Evolutionary conservation across 2,888 invertebrate genomes (phyloP).

Genomic region (Polyommatus iphigenia): DNA sequence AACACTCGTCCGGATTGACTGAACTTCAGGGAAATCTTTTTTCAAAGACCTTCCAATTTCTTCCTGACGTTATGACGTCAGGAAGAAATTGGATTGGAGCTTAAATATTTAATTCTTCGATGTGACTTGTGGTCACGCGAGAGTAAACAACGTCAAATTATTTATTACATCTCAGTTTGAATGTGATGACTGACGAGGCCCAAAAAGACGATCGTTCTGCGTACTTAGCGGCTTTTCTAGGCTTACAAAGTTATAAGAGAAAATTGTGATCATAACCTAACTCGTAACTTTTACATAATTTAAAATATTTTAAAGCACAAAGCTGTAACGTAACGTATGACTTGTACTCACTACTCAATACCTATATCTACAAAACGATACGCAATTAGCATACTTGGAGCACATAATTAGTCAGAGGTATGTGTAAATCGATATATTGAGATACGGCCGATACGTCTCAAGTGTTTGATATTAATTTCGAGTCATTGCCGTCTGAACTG

Average conservation of each 20-base stretch:
- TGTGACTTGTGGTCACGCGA: neutral
- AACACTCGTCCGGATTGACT: slow-evolving; percentile 26
- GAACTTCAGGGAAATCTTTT: slow-evolving; percentile 2
- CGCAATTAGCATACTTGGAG: slow-evolving; percentile 14
- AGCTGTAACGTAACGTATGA: neutral
- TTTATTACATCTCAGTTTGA: neutral
- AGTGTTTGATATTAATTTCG: slow-evolving; percentile 64
- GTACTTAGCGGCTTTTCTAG: too few relatives aligned
- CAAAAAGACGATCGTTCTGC: too few relatives aligned
- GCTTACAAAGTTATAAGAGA: too few relatives aligned
- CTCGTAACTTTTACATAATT: too few relatives aligned
- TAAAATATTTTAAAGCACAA: too few relatives aligned
- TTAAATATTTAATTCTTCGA: neutral
- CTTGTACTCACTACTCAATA: neutral
- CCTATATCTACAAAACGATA: neutral
- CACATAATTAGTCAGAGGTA: slow-evolving; percentile 31
- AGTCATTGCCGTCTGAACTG: slow-evolving; percentile 53
- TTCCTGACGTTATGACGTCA: neutral
- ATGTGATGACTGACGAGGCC: too few relatives aligned
- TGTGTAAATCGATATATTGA: slow-evolving; percentile 54
- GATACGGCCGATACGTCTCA: slow-evolving; percentile 49
- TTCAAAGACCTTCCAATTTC: neutral
- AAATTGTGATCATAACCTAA: too few relatives aligned
- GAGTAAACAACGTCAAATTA: neutral
- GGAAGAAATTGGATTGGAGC: too few relatives aligned